Base-by-base conservation (phyloP, 2,113 vertebrate species). In the Xenus cinereus region DNA sequence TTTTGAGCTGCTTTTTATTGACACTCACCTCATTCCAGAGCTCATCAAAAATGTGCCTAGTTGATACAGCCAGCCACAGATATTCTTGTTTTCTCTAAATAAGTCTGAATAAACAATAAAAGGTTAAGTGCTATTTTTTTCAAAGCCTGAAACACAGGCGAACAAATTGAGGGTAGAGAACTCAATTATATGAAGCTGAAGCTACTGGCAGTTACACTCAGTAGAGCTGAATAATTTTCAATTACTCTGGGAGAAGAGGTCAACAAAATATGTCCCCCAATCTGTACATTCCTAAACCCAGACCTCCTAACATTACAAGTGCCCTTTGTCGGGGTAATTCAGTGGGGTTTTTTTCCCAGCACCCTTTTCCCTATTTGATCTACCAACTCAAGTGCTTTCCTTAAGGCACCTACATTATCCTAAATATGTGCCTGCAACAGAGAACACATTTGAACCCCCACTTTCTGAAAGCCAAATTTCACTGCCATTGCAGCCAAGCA, bases 211-310 rank as follows among this genome's bases (percentile, higher is more conserved):
- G 92, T 95, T 92, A 77, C 84, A 95, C 74, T 96, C 86, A 85
- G 59, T 84, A 96, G 69, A 95, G 92, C 71, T 96, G 93, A 97
- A 92, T 96, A 92, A 96, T 96, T 95, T 97, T 96, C 94, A 97
- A 92, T 97, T 96, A 95, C 75, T 97, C 45, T 94, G 54, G 32
- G 54, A 96, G 85, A 90, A 82, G 71, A 95, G 92, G 95, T 97
- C 95, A 93, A 72, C 71, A 89, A 89, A 97, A 87, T 76, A 73
- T 43, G 16, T 87, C 91, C 87, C 89, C 71, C 32, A 79, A 6
- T 91, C 73, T 92, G 77, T 76, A 68, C 50, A 21, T 91, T 94
- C 81, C 71, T 87, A 89, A 89, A 94, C 45, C 43, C 46, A 69
- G 74, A 91, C 39, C 37, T 95, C 33, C 67, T 89, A 69, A 87